Conservation (phyloP, 1,140 invertebrate genomes). For the Ylistrum balloti region DNA sequence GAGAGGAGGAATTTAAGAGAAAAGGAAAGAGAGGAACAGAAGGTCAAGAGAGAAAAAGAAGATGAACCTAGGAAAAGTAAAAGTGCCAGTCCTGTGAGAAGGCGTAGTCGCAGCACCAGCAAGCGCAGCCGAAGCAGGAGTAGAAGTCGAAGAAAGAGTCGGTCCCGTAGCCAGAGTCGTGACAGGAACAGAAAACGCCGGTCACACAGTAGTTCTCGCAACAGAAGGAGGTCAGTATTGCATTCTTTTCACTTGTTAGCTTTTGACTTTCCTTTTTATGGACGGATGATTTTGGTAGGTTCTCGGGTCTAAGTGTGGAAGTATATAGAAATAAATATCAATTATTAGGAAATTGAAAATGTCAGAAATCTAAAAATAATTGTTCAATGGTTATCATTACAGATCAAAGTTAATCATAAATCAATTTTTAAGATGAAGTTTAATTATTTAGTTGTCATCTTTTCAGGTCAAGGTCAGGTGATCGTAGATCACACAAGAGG, state of each 20-base stretch:
- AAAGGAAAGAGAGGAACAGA: constrained; percentile 79
- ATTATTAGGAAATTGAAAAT: too few species aligned
- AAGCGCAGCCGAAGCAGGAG: constrained; percentile 59
- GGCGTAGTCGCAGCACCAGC: constrained; percentile 59
- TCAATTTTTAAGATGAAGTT: too few species aligned
- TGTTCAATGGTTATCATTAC: too few species aligned
- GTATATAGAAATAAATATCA: too few species aligned
- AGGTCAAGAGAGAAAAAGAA: constrained; percentile 66
- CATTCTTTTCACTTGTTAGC: too few species aligned
- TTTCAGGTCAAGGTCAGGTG: background rate
- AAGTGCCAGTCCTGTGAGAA: constrained; percentile 69
- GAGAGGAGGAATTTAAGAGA: constrained; percentile 76
- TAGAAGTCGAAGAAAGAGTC: constrained; percentile 41
- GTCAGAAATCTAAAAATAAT: background rate
- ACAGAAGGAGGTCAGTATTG: background rate
- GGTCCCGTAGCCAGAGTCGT: background rate
- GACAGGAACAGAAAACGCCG: background rate
- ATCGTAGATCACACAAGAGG: constrained; percentile 18
- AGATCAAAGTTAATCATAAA: too few species aligned
- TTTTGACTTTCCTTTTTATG: background rate
- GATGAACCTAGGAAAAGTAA: constrained; percentile 60
- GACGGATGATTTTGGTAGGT: background rate
- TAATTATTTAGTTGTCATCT: background rate
- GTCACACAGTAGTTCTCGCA: background rate
- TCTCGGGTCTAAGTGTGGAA: too few species aligned